Evolutionary conservation across 1,140 invertebrate genomes (phyloP), one percentile per base, ranked within the genome.

Genomic region (Zophobas morio): DNA sequence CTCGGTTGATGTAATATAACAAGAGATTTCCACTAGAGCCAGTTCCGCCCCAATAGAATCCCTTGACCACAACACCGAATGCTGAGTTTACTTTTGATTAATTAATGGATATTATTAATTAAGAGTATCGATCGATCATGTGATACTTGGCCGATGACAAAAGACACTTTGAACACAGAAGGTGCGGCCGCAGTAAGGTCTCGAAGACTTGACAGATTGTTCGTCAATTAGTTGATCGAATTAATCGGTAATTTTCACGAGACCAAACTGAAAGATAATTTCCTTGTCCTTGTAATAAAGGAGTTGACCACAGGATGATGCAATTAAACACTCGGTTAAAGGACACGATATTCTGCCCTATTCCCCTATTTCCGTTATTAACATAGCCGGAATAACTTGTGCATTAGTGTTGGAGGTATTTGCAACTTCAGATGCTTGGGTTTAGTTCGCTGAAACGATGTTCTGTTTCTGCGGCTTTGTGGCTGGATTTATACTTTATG

Each of bases 291-390:
- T 66, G 60, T 66, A 66, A 66, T 66, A 66, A 66, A 66, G 60
- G 60, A 66, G 60, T 66, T 66, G 60, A 66, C 60, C 60, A 66
- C 60, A 42, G 60, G 60, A 66, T 66, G 60, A 66, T 66, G 60
- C 60, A 66, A 66, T 66, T 66, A 66, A 66, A 66, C 60, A 66
- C 60, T 66, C 60, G 60, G 60, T 66, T 66, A 66, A 66, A 66
- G 60, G 60, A 66, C 60, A 66, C 60, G 60, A 66, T 66, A 66
- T 66, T 66, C 60, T 66, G 60, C 39, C 60, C 60, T 66, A 66
- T 66, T 66, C 60, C 60, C 60, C 60, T 66, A 66, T 66, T 66
- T 32, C 60, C 37, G 60, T 66, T 66, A 66, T 66, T 66, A 66
- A 66, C 60, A 66, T 66, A 66, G 60, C 60, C 60, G 37, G 39